Conservation (phyloP, 2,888 invertebrate genomes). For the Deroplatys truncata region DNA sequence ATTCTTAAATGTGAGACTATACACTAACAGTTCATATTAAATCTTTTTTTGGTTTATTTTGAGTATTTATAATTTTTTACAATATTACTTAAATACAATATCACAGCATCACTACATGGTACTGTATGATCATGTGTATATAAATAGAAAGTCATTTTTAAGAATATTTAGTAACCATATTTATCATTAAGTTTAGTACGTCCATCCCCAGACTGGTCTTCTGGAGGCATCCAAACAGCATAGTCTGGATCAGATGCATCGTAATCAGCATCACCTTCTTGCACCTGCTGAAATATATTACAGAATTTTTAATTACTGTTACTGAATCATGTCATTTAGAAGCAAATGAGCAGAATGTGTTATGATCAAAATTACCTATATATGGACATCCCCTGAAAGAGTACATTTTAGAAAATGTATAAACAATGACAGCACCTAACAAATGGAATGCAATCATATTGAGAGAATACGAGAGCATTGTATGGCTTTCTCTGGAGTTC, state of each 20-base stretch:
- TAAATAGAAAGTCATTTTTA: not conserved
- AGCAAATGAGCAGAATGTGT: no score
- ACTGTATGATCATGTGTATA: not conserved
- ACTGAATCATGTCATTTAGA: no score
- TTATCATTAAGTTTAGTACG: constrained; percentile 71
- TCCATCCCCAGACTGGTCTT: constrained; percentile 72
- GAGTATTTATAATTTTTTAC: not conserved
- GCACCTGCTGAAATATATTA: not conserved
- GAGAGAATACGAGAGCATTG: no score
- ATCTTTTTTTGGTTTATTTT: no score
- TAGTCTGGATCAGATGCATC: constrained; percentile 18
- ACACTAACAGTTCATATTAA: no score
- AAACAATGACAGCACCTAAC: no score
- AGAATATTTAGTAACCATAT: constrained; percentile 59
- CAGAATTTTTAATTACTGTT: not conserved
- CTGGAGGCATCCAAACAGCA: constrained; percentile 70
- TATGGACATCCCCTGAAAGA: no score
- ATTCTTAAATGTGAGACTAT: no score
- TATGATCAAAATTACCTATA: no score
- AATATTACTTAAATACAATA: not conserved
- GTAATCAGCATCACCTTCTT: not conserved
- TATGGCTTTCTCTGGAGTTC: no score
- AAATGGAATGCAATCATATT: no score
- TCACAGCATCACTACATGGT: not conserved
- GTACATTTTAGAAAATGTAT: no score